Base-by-base conservation (phyloP, 2,888 invertebrate genomes). In the Malachius bipustulatus region DNA sequence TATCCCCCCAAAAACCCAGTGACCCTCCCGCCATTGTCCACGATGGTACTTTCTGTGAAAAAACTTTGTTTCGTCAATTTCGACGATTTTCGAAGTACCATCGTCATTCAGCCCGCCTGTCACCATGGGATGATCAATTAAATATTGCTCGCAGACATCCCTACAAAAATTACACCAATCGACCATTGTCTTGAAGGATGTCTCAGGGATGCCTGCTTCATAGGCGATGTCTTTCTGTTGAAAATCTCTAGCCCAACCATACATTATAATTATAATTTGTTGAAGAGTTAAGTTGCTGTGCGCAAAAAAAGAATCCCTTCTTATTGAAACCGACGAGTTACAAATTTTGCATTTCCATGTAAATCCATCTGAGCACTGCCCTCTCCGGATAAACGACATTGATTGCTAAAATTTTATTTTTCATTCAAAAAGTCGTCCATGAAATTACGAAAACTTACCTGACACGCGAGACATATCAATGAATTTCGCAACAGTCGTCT, bases 131-230 rank as follows among this genome's bases (percentile, higher is more conserved):
- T 19, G 6, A n/a, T 19, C 24, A 19, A 8, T 19, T 8, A 19
- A n/a, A 19, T 19, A 6, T 19, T 19, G 24, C 24, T 19, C 24
- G n/a, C 24, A 19, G 6, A 19, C 24, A 6, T 6, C 6, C n/a
- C 24, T 19, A 19, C 24, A 19, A 19, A 8, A 19, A n/a, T n/a
- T 19, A n/a, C 24, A 19, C 24, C 24, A 19, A 19, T n/a, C n/a
- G 24, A n/a, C n/a, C 6, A 19, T n/a, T n/a, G 24, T 19, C 6
- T 19, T 6, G n/a, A 19, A 19, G n/a, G n/a, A n/a, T n/a, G n/a
- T n/a, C n/a, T 19, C 24, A 19, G 6, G n/a, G n/a, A 19, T 19
- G n/a, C 24, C 24, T 6, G 24, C 24, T n/a, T 19, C 24, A 19
- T 19, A n/a, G n/a, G 24, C 24, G n/a, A 19, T 19, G n/a, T 19